phyloP scores from a whole-genome alignment of 2,797 vertebrate genomes.

The Echeneis naucrates region DNA sequence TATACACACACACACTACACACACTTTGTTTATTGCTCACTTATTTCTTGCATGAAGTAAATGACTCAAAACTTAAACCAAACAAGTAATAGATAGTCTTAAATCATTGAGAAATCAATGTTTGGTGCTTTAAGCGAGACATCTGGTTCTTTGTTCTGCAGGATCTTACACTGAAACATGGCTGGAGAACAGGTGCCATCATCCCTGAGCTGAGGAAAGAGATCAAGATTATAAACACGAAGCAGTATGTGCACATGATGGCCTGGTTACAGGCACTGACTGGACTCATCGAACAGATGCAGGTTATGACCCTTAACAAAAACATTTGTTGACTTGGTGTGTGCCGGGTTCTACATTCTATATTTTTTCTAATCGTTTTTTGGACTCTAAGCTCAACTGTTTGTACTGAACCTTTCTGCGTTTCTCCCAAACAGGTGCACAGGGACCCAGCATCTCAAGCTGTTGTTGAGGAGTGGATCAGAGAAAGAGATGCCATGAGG shows the following conservation, averaged over 20 bases:
- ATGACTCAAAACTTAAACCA: not conserved
- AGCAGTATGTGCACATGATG: slow-evolving; percentile 92
- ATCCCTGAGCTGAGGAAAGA: slow-evolving; percentile 96
- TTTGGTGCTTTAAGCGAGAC: not conserved
- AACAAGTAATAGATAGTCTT: not conserved
- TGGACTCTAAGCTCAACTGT: not conserved
- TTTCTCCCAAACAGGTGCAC: slow-evolving; percentile 85
- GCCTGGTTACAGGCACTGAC: slow-evolving; percentile 96
- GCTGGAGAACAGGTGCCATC: slow-evolving; percentile 98
- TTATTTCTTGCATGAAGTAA: slow-evolving; percentile 3
- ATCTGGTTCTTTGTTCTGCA: slow-evolving; percentile 61
- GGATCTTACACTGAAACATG: slow-evolving; percentile 98
- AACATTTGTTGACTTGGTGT: no score
- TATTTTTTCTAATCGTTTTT: not conserved
- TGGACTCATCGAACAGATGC: slow-evolving; percentile 95
- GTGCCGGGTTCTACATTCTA: not conserved
- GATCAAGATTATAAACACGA: slow-evolving; percentile 98
- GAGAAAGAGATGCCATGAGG: slow-evolving; percentile 93
- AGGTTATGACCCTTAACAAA: slow-evolving; percentile 84
- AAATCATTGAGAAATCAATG: not conserved
- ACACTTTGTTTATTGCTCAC: no score
- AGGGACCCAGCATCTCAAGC: slow-evolving; percentile 90
- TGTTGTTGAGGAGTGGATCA: slow-evolving; percentile 94
- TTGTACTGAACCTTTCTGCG: not conserved
- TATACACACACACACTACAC: no score